Percentiles rank a stretch among this genome's conserved stretches.
phyloP scores from a whole-genome alignment of 2,888 invertebrate genomes.

The Morpho helenor region DNA sequence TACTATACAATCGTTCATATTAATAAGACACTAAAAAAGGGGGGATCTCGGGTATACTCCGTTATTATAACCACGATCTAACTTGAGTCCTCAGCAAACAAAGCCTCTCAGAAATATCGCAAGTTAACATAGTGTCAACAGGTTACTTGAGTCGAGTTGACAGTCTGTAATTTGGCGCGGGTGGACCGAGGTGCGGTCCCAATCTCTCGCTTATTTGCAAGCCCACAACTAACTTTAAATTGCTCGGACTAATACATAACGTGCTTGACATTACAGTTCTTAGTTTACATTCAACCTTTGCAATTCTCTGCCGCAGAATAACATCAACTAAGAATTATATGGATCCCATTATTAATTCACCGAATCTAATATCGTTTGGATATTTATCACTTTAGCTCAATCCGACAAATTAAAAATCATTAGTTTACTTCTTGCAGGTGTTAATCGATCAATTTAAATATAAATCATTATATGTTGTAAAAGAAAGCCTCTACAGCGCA shows the following conservation, averaged over 20 bases:
- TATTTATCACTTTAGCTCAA: no score
- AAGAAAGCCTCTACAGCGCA: no score
- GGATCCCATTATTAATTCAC: conserved; percentile 26
- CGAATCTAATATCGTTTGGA: no score
- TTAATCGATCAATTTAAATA: no score
- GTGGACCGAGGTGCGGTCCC: conserved; percentile 57
- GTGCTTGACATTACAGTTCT: conserved; percentile 47
- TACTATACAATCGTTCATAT: no score
- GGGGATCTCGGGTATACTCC: not conserved
- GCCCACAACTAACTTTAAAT: conserved; percentile 66
- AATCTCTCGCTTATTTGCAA: conserved; percentile 63
- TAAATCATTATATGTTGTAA: no score
- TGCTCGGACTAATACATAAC: conserved; percentile 62
- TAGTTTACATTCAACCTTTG: conserved; percentile 45
- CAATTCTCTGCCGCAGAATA: conserved; percentile 41
- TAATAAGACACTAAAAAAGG: no score
- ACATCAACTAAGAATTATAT: conserved; percentile 28
- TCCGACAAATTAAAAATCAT: no score
- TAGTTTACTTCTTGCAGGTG: no score
- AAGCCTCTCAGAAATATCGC: conserved; percentile 45
- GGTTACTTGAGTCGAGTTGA: conserved; percentile 72
- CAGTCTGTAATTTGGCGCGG: conserved; percentile 69
- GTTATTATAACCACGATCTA: conserved; percentile 31
- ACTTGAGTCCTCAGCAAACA: conserved; percentile 52
- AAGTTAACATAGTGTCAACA: conserved; percentile 66